Base-by-base conservation (phyloP, 1,140 invertebrate genomes). In the Solenopsis fugax region DNA sequence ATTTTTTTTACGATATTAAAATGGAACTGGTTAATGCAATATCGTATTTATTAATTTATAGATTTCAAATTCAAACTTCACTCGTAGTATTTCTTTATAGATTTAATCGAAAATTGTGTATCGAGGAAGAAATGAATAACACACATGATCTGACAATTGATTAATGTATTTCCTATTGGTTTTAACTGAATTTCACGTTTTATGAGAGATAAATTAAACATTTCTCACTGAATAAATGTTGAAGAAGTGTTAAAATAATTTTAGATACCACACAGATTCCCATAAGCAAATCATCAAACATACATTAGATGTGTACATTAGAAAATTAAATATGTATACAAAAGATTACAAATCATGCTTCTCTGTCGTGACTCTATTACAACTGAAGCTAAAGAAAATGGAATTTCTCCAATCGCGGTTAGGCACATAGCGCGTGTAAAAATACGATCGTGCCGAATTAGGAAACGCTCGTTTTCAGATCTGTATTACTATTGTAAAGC, bases 31-130 rank as follows among this genome's bases (percentile, higher is more conserved):
- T 45, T 62, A 77, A 45, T 45, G 16, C 64, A 21, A 65, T 41
- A 64, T 64, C 18, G n/a, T 65, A 45, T 69, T 62, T 24, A n/a
- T 58, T 69, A 69, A 69, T 69, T 24, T 48, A 48, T 69, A 45
- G 12, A 24, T 24, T 75, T 21, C 0, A 75, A 56, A 62, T 24
- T 29, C 1, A 60, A 76, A 41, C 16, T 71, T 13, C 2, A 56
- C 0, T 75, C 41, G 34, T 37, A 56, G 24, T 34, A 6, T 56
- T 54, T 29, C n/a, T 41, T 41, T 4, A 13, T 56, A 34, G n/a
- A 41, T 76, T 58, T 16, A 41, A 58, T 58, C 6, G 13, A 76
- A 56, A 2, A 16, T 16, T 16, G 52, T 52, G 16, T 21, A 1
- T 29, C 6, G 0, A 0, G 34, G 18, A 37, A 76, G n/a, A 37